Percentiles rank a stretch among this genome's conserved stretches.
Conservation (phyloP, 2,888 invertebrate species). For the Hoplodrina blanda region DNA sequence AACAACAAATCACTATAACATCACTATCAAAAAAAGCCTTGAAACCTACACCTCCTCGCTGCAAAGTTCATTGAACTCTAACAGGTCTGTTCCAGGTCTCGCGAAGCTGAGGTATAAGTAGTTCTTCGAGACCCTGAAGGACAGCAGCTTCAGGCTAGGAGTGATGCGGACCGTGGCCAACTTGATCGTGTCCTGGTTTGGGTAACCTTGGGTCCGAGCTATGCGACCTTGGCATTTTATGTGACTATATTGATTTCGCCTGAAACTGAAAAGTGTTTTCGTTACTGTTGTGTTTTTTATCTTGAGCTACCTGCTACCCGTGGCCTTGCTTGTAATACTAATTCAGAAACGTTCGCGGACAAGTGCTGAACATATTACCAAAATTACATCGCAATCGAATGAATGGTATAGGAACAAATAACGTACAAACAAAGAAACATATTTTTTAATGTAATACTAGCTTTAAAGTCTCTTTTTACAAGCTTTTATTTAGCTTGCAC, state of each 20-base stretch:
- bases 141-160: constrained; percentile 75
- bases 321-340: too few species aligned
- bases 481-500: too few species aligned
- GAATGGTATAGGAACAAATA: too few species aligned
- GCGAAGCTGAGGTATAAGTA: constrained; percentile 81
- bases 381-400: too few species aligned
- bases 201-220: constrained; percentile 33
- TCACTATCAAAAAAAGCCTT: neutral
- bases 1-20: constrained; percentile 21
- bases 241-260: constrained; percentile 52
- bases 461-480: too few species aligned
- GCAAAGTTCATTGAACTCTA: constrained; percentile 78
- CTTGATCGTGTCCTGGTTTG: constrained; percentile 70
- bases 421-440: too few species aligned
- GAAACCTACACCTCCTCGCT: constrained; percentile 58
- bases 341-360: too few species aligned
- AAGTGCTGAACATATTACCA: too few species aligned
- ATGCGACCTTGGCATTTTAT: constrained; percentile 60
- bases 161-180: constrained; percentile 75
- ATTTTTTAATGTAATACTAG: too few species aligned
- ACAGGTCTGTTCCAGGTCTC: constrained; percentile 74
- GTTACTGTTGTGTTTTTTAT: neutral
- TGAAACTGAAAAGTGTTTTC: constrained; percentile 61
- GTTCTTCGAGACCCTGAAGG: constrained; percentile 82
- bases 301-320: too few species aligned